Evolutionary conservation across 1,140 invertebrate genomes (phyloP).

Genomic region (Heliconius hewitsoni): DNA sequence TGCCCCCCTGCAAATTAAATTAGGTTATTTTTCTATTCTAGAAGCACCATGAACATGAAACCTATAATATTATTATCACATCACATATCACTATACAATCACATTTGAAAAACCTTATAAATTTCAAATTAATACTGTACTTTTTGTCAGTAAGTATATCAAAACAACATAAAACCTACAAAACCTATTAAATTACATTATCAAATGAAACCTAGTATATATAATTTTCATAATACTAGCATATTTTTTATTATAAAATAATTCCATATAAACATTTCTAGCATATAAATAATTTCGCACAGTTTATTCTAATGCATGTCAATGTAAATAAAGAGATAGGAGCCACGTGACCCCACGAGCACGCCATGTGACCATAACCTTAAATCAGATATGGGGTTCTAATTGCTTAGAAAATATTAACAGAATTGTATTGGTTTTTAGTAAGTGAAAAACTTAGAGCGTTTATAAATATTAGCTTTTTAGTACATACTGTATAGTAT

Average conservation of each 20-base stretch:
- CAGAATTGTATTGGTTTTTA: conserved; percentile 46
- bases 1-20: too few relatives aligned
- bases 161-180: not conserved
- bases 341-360: conserved; percentile 69
- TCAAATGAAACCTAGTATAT: not conserved
- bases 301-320: conserved; percentile 62
- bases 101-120: too few relatives aligned
- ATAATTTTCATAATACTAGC: not conserved
- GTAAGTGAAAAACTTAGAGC: conserved; percentile 43
- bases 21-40: too few relatives aligned
- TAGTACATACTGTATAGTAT: not conserved
- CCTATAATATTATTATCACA: too few relatives aligned
- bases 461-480: not conserved
- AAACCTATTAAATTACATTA: not conserved
- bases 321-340: conserved; percentile 75
- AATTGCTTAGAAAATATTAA: conserved; percentile 77
- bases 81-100: too few relatives aligned
- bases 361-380: conserved; percentile 64
- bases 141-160: too few relatives aligned
- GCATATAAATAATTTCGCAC: conserved; percentile 43
- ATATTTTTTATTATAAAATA: not conserved
- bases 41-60: too few relatives aligned
- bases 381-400: conserved; percentile 75
- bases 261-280: not conserved
- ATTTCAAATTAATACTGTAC: too few relatives aligned